Base-by-base conservation (phyloP, 2,113 vertebrate species). In the Odocoileus hemionus region DNA sequence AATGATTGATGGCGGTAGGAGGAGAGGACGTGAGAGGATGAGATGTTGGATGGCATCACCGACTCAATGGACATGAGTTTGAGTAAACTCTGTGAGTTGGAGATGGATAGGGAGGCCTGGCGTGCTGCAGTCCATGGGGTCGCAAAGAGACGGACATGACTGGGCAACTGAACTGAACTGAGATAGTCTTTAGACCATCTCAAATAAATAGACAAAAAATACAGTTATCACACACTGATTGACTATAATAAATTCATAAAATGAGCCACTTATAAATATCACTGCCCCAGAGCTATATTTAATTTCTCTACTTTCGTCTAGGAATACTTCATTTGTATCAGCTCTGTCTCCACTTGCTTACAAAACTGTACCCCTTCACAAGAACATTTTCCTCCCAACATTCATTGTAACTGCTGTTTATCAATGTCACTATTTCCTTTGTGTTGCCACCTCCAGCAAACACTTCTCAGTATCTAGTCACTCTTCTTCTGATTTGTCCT, bases 61-160 rank as follows among this genome's bases (percentile, higher is more conserved):
- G 10, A 70, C 67, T 70, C 67, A 36, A 36, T 12, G 10, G 19
- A 70, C n/a, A 39, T 70, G 19, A 70, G 5, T 39, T 70, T 70
- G 67, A 70, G n/a, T 36, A 36, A 54, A 36, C 64, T 70, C n/a
- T 12, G 19, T 9, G n/a, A 36, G n/a, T 70, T 70, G 19, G 67
- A 0, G 2, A 70, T 23, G 19, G 67, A 39, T 5, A 70, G 67
- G n/a, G 67, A 39, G 21, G 67, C 67, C 67, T 36, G n/a, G n/a
- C 5, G 0, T 70, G 10, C n/a, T 39, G n/a, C 19, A 70, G n/a
- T 70, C n/a, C 10, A 39, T 70, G 67, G 19, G 19, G n/a, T 12
- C 2, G 0, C n/a, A 70, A 70, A 70, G 19, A 6, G n/a, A 70
- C 6, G 19, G 10, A 23, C n/a, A 23, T 0, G 5, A 70, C 67